Base-by-base conservation (phyloP, 2,888 invertebrate genomes). In the Xestobium rufovillosum region DNA sequence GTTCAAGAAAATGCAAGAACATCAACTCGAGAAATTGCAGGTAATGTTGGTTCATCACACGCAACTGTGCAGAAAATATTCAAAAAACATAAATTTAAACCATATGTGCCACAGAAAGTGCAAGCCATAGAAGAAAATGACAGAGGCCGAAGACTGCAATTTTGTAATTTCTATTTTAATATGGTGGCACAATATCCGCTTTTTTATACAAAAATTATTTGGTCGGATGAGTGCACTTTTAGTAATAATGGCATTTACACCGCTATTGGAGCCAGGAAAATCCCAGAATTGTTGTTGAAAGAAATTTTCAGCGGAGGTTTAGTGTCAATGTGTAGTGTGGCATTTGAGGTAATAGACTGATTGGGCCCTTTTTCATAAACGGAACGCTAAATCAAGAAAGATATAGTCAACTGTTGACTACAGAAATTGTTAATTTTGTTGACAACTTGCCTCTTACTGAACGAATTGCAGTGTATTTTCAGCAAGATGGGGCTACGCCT, bases 131-230 rank as follows among this genome's bases (percentile, higher is more conserved):
- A 26, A 12, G 26, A 26, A 26, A 26, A 26, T 26, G 26, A 26
- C 26, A 26, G 26, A 26, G 26, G 12, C 10, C 26, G 26, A 26
- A 3, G 26, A 4, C 26, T 26, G 26, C 26, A 26, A 26, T 26
- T 26, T 26, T 26, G 26, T 26, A 26, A 26, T 4, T 26, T 26
- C 26, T 26, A 26, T 26, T 26, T 26, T 11, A 26, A 26, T 26
- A 26, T 26, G 26, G 26, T 4, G 26, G 26, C 26, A 26, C 26
- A 26, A 4, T 10, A 26, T 26, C 6, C 26, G 26, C 26, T 26
- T 26, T 26, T 26, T 26, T 26, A 26, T 38, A 33, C n/a, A 17
- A 33, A 26, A 33, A 33, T 33, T 33, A 33, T 33, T 33, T 33
- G 33, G 23, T 23, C 33, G 9, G 12, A 33, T 10, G 33, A 25